Percentiles rank a stretch among this genome's conserved stretches.
These are phyloP conservation scores for Daubentonia madagascariensis DNA, from an alignment of 2,113 vertebrate genomes.

Conservation along the genomic window DNA sequence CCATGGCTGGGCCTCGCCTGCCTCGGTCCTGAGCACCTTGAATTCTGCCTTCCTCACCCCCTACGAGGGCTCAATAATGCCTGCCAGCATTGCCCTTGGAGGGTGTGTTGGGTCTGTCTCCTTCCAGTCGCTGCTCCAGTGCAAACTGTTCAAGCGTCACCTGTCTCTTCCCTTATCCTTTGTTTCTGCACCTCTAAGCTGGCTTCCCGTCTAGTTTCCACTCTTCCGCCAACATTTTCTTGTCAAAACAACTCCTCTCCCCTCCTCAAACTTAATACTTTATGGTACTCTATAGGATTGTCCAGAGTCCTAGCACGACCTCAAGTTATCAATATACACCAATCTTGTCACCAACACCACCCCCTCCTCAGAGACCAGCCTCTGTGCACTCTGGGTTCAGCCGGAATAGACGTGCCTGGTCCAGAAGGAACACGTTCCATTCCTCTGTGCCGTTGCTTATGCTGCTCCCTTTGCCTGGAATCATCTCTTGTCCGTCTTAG, in stretches of 20 bases:
- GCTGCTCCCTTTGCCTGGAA: background rate
- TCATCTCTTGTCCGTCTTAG: background rate
- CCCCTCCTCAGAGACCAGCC: background rate
- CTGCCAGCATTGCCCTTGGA: background rate
- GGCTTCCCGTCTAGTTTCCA: background rate
- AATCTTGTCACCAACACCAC: background rate
- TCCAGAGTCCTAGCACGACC: background rate
- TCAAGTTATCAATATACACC: background rate
- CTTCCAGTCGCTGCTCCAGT: background rate
- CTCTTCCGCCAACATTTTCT: background rate
- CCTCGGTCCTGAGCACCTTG: background rate
- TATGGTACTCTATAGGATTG: background rate
- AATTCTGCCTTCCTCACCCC: background rate
- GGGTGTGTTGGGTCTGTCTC: background rate
- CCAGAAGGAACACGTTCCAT: background rate
- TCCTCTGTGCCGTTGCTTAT: background rate
- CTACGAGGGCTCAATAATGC: background rate
- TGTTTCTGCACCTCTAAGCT: background rate
- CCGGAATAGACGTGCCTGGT: background rate
- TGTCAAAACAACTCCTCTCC: background rate
- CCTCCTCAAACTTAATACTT: background rate
- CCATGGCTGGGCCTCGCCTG: background rate
- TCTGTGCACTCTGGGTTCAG: background rate
- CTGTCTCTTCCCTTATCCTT: background rate
- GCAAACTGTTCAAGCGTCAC: background rate